Percentiles rank a stretch among this genome's conserved stretches.
These are phyloP conservation scores for Drosophila falleni DNA, from an alignment of 2,888 invertebrate species.

Conservation along the genomic window DNA sequence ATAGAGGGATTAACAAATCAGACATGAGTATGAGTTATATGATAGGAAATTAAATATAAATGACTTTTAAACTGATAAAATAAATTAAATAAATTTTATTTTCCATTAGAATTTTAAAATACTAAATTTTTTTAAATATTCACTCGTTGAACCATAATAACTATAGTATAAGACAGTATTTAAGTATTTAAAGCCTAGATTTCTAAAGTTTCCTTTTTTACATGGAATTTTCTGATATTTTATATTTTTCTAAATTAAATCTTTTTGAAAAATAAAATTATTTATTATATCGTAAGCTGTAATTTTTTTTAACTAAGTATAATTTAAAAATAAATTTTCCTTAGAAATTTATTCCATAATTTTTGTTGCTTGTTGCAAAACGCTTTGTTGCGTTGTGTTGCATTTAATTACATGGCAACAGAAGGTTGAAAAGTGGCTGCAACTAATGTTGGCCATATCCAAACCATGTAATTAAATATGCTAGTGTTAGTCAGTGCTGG, in stretches of 20 bases:
- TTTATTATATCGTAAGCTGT: no score
- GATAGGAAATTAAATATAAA: neutral
- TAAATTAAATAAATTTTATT: no score
- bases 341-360: neutral
- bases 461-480: constrained; percentile 73
- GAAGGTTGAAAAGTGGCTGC: constrained; percentile 63
- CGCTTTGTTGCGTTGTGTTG: constrained; percentile 45
- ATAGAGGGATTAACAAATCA: neutral
- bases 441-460: constrained; percentile 56
- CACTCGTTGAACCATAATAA: no score
- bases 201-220: neutral
- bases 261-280: no score
- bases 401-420: constrained; percentile 47
- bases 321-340: no score
- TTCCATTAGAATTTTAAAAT: no score
- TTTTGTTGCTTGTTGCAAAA: constrained; percentile 12
- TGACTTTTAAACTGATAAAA: no score
- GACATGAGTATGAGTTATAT: neutral
- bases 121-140: no score
- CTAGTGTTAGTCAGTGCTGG: constrained; percentile 30
- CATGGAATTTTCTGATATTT: neutral
- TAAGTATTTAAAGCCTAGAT: neutral
- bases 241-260: neutral
- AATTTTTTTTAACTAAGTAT: no score
- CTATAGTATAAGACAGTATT: no score